These are phyloP conservation scores for Helicolenus hilgendorfi DNA, from an alignment of 2,797 vertebrate genomes.

Conservation along the genomic window DNA sequence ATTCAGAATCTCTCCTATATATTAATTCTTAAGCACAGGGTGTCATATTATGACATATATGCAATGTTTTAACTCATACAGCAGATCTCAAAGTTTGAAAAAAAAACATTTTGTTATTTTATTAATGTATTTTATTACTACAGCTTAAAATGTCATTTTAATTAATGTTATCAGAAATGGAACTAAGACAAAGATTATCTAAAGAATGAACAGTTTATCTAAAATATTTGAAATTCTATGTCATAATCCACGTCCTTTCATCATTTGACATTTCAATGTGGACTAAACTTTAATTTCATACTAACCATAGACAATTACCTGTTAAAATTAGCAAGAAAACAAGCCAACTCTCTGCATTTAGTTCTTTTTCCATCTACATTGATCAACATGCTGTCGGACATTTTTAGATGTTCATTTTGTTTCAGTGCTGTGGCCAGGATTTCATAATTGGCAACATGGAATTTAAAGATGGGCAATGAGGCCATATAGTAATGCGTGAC, in stretches of 20 bases:
- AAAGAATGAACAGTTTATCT: neutral
- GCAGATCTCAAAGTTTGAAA: neutral
- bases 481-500: neutral
- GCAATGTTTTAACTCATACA: neutral
- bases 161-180: constrained; percentile 5
- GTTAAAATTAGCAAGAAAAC: constrained; percentile 19
- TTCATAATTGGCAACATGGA: constrained; percentile 4
- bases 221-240: neutral
- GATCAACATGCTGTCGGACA: constrained; percentile 19
- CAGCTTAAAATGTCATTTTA: neutral
- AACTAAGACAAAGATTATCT: neutral
- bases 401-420: constrained; percentile 26
- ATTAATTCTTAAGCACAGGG: constrained; percentile 11
- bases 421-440: constrained; percentile 5
- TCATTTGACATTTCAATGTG: constrained; percentile 27
- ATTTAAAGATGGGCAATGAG: constrained; percentile 7
- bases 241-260: neutral
- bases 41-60: neutral
- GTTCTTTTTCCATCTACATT: constrained; percentile 30
- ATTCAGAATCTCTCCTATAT: constrained; percentile 17
- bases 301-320: constrained; percentile 25
- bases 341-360: constrained; percentile 3
- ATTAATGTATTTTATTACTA: neutral
- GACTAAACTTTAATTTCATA: constrained; percentile 14
- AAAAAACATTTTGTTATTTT: neutral